Evolutionary conservation across 2,797 vertebrate species (phyloP), one percentile per base, ranked within the genome.

Genomic region (Cyclura pinguis): DNA sequence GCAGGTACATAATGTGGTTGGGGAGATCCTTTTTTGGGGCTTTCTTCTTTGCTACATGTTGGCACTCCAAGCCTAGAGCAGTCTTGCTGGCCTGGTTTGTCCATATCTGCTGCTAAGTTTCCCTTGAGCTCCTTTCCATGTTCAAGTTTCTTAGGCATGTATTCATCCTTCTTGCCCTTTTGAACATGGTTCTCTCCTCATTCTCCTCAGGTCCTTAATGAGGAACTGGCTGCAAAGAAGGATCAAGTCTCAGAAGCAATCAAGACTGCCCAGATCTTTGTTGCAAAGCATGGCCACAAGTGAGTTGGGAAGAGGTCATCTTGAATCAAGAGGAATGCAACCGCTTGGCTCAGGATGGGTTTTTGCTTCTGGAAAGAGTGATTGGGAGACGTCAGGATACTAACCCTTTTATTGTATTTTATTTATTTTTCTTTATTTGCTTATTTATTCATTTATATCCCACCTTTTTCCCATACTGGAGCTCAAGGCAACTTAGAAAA

Each of bases 211-310:
- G 98, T 98, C 84, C 95, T 99, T 91, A 97, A 96, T 35, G 98
- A 99, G 78, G 98, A 99, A 94, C 96, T 99, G 42, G 96, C 97
- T 77, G 97, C 98, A 0, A 99, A 98, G 96, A 99, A 98, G 93
- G 98, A 99, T 64, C 98, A 99, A 77, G 96, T 99, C 89, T 98
- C 98, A 1, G 98, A 99, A 95, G 98, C 99, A 74, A 98, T 99
- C 91, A 98, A 99, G 96, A 98, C 97, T 59, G 98, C 98, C 3
- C 97, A 99, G 92, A 98, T 97, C 94, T 99, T 99, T 97, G 97
- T 99, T 29, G 99, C 99, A 3, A 99, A 99, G 93, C 98, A 99
- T 93, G 97, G 98, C 94, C 98, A 98, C 98, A 99, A 98, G 99
- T 99, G 96, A 97, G 98, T 98, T 57, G 76, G 89, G 35, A 67